Evolutionary conservation across 2,113 vertebrate species (phyloP), one percentile per base, ranked within the genome.

Genomic region (Pseudorectes ferrugineus): DNA sequence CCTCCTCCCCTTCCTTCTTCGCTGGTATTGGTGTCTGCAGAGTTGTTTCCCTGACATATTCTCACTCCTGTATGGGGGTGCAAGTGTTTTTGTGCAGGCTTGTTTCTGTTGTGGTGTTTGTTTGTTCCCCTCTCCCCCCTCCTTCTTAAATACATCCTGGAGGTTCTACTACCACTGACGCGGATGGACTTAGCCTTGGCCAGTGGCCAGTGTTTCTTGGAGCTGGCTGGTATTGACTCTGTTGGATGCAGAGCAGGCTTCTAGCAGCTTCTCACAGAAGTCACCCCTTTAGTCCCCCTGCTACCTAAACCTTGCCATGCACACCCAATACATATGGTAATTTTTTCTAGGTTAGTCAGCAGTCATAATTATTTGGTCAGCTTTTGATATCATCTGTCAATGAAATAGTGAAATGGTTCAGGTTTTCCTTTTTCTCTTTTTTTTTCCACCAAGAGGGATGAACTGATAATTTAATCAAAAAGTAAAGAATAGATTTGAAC

Each of bases 371-470:
- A 76, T 67, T 82, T 92, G 21, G 15, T 68, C 26, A 85, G 13
- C 7, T 85, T 93, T 94, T 71, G 15, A 45, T 12, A 63, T 26
- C 5, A 81, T 40, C 12, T 10, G 76, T 58, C 42, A 63, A 22
- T 45, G 2, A 92, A 88, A 48, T 12, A 46, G 5, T 57, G 23
- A 40, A 84, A 46, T 31, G 6, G 2, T 33, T 57, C 24, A 38
- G 6, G 6, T 33, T 63, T 21, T 11, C 25, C 8, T 20, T 55
- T 28, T n/a, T n/a, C 3, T 31, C 3, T 8, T 21, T 3, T 12
- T 52, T 22, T 24, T 9, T 3, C 0, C 6, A 7, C 1, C 5
- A 24, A 26, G 3, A 29, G 22, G 5, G 6, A 23, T 46, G 75
- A 84, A 67, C 26, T 42, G 8, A 38, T 35, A 59, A 51, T 66